phyloP scores from a whole-genome alignment of 2,888 invertebrate species.

The Leuctra nigra region DNA sequence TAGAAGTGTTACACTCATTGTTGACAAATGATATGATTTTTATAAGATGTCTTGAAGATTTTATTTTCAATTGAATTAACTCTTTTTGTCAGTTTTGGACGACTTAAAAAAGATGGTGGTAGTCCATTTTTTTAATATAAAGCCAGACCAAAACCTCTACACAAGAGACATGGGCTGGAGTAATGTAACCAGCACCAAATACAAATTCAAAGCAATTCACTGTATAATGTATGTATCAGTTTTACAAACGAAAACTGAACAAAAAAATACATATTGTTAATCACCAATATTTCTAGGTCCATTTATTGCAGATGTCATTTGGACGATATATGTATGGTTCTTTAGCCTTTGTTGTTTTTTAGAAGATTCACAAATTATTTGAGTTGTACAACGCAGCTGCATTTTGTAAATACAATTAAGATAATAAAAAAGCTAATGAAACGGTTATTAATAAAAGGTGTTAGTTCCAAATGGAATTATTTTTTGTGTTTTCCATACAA shows the following conservation, averaged over 20 bases:
- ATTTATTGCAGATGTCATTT: too few relatives aligned
- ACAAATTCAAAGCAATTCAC: too few relatives aligned
- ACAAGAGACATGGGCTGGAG: too few relatives aligned
- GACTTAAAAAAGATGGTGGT: background rate
- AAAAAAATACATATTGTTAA: conserved; percentile 8
- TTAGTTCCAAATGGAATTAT: conserved; percentile 7
- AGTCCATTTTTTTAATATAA: background rate
- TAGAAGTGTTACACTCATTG: too few relatives aligned
- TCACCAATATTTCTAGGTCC: too few relatives aligned
- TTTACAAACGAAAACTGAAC: background rate
- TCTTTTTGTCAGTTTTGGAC: background rate
- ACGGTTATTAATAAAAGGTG: conserved; percentile 16
- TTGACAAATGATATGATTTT: too few relatives aligned
- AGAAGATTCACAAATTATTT: background rate
- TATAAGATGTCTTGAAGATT: too few relatives aligned
- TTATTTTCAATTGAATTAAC: too few relatives aligned
- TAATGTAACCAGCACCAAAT: too few relatives aligned
- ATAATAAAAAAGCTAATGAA: conserved; percentile 15
- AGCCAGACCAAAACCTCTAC: too few relatives aligned
- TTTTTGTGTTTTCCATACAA: background rate
- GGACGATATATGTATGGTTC: too few relatives aligned
- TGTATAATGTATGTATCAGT: background rate
- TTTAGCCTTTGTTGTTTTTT: background rate
- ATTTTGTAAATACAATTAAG: conserved; percentile 18
- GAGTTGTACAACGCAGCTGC: conserved; percentile 6